A percentile compares a stretch with the other conserved stretches of the same genome.
phyloP scores from a whole-genome alignment of 2,797 vertebrate genomes.

The Echeneis naucrates region DNA sequence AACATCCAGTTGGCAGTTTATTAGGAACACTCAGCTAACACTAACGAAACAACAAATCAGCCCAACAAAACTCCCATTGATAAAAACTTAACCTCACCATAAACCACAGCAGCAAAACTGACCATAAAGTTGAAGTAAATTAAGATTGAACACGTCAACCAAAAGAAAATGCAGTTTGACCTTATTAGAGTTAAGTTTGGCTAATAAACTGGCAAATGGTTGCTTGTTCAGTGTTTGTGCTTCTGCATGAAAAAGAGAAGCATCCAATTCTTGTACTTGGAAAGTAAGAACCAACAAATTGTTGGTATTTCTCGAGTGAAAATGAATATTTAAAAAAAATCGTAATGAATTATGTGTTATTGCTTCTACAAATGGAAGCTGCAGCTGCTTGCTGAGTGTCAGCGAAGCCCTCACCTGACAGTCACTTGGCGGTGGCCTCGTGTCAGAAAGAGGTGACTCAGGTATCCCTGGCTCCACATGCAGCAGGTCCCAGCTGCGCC shows the following conservation, averaged over 20 bases:
- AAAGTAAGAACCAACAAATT: neutral
- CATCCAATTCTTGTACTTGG: neutral
- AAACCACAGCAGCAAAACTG: neutral
- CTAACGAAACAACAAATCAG: too few relatives aligned
- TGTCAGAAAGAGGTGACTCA: slow-evolving; percentile 37
- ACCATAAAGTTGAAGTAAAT: neutral
- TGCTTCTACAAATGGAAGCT: neutral
- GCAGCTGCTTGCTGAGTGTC: neutral
- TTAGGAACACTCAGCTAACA: too few relatives aligned
- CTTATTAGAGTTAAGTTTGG: neutral
- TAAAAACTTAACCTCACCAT: neutral
- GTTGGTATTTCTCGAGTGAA: neutral
- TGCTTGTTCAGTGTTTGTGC: too few relatives aligned
- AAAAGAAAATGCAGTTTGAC: neutral
- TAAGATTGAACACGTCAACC: neutral
- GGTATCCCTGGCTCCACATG: slow-evolving; percentile 74
- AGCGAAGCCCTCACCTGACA: slow-evolving; percentile 75
- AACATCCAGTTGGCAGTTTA: too few relatives aligned
- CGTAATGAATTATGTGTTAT: neutral
- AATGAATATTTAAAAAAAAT: neutral
- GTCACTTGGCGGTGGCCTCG: neutral
- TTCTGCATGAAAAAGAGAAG: neutral
- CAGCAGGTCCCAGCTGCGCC: slow-evolving; percentile 86
- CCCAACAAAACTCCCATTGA: neutral
- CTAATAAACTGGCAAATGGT: neutral